Evolutionary conservation across 2,888 invertebrate species (phyloP).

Genomic region (Oscheius sp.): DNA sequence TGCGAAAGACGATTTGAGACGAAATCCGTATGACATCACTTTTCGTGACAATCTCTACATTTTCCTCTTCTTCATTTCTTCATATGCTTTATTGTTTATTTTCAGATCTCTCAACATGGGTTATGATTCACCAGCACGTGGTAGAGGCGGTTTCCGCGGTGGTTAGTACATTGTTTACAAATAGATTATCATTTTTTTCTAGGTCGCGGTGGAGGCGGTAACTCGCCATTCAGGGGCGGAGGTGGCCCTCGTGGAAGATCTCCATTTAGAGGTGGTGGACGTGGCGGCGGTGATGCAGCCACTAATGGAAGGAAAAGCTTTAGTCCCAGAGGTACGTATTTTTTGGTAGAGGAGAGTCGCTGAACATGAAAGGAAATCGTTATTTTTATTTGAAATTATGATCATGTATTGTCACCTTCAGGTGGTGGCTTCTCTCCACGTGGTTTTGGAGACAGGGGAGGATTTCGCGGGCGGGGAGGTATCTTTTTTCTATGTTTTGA

Average conservation of each 20-base stretch:
- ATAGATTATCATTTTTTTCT: not conserved
- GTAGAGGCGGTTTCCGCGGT: conserved; percentile 41
- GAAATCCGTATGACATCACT: too few relatives aligned
- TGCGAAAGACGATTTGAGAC: too few relatives aligned
- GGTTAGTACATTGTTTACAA: not conserved
- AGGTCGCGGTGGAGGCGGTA: conserved; percentile 30
- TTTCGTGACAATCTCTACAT: too few relatives aligned
- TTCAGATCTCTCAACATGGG: conserved; percentile 7
- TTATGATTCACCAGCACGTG: conserved; percentile 38
- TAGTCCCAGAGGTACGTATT: not conserved
- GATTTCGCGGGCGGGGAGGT: conserved; percentile 31
- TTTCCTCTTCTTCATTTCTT: too few relatives aligned
- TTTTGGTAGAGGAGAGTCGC: not conserved
- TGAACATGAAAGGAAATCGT: not conserved
- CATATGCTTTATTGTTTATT: not conserved
- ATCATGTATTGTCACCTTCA: not conserved
- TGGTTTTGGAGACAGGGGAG: conserved; percentile 38
- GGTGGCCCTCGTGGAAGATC: conserved; percentile 13
- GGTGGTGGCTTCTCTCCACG: conserved; percentile 37
- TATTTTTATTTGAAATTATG: too few relatives aligned
- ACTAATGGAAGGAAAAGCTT: not conserved
- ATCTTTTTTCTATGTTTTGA: not conserved
- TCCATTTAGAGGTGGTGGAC: conserved; percentile 25
- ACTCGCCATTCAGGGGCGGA: conserved; percentile 2
- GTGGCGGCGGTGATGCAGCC: conserved; percentile 19